phyloP scores from a whole-genome alignment of 2,888 invertebrate genomes.

The Empis livida region DNA sequence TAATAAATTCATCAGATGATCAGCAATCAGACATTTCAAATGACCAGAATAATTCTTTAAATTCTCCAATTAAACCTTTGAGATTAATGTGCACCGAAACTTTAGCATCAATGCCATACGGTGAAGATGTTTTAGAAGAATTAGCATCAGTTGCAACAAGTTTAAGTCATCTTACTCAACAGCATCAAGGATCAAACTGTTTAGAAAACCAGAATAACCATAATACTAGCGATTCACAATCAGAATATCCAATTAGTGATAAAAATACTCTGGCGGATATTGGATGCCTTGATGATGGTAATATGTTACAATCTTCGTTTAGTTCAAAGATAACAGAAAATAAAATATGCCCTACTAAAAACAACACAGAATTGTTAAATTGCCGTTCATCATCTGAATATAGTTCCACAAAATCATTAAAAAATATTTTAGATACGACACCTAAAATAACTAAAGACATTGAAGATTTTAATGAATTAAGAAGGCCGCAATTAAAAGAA shows the following conservation, averaged over 20 bases:
- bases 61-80: conserved; percentile 39
- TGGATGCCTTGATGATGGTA: too few species aligned
- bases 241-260: conserved; percentile 11
- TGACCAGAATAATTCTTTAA: conserved; percentile 14
- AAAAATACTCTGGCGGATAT: conserved; percentile 7
- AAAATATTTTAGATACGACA: too few species aligned
- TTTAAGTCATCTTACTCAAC: conserved; percentile 12
- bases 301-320: too few species aligned
- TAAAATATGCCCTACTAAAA: too few species aligned
- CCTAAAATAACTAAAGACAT: too few species aligned
- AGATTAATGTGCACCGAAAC: conserved; percentile 52
- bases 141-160: conserved; percentile 49
- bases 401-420: too few species aligned
- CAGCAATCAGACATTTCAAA: conserved; percentile 10
- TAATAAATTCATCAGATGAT: conserved; percentile 9
- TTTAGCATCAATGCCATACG: conserved; percentile 54
- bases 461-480: too few species aligned
- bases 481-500: too few species aligned
- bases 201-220: conserved; percentile 3
- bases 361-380: too few species aligned
- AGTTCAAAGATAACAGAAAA: too few species aligned
- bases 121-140: conserved; percentile 53
- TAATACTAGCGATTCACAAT: conserved; percentile 2
- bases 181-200: conserved; percentile 8
- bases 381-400: too few species aligned